Conservation (phyloP, 2,113 vertebrate species). For the Desmodus rotundus region DNA sequence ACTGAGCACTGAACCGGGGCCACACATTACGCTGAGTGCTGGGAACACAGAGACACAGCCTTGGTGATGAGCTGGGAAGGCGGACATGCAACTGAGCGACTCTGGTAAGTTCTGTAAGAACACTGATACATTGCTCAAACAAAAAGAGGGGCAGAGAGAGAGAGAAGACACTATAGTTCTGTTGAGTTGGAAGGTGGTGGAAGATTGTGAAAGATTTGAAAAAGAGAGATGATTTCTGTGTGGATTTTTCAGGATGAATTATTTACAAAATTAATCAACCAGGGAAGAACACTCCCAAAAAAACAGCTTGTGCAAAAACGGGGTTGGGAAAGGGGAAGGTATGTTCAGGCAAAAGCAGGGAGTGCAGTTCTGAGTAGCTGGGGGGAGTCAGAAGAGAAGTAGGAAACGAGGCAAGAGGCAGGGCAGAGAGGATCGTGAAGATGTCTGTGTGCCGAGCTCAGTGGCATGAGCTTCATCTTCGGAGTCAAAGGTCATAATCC, state of each 20-base stretch:
- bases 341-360: neutral
- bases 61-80: neutral
- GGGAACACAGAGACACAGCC: neutral
- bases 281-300: neutral
- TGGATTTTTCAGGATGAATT: neutral
- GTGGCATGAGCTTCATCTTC: neutral
- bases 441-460: neutral
- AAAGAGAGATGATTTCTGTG: neutral
- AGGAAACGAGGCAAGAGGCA: neutral
- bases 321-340: neutral
- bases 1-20: neutral
- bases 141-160: neutral
- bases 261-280: neutral
- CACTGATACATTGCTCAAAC: neutral
- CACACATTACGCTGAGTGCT: neutral
- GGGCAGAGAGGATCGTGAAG: fast-evolving
- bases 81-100: neutral
- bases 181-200: neutral
- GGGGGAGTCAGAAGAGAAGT: neutral
- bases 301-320: neutral
- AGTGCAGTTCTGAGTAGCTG: neutral
- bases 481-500: neutral
- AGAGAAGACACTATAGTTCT: neutral
- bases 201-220: neutral
- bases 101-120: neutral